Conservation (phyloP, 2,888 invertebrate genomes). For the Brenthis daphne region DNA sequence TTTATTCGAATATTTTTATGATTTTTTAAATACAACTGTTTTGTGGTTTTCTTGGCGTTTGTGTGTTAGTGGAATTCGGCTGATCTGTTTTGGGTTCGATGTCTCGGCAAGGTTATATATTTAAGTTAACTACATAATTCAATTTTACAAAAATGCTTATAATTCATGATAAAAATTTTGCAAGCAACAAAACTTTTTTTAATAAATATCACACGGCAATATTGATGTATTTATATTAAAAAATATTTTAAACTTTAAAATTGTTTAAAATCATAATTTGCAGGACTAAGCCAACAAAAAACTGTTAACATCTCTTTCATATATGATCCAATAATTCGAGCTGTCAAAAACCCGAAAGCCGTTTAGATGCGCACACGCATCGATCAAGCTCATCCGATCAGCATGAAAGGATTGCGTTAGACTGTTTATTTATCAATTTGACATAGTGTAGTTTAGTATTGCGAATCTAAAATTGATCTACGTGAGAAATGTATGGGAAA, state of each 20-base stretch:
- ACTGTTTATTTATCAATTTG: constrained; percentile 74
- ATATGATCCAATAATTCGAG: constrained; percentile 17
- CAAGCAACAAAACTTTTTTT: too few relatives aligned
- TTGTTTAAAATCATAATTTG: neutral
- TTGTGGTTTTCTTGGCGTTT: neutral
- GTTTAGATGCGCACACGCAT: constrained; percentile 56
- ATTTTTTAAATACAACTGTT: neutral
- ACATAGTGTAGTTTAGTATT: constrained; percentile 59
- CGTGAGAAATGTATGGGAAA: constrained; percentile 69
- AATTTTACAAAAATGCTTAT: too few relatives aligned
- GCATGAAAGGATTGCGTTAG: constrained; percentile 61
- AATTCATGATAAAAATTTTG: too few relatives aligned
- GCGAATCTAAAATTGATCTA: constrained; percentile 69
- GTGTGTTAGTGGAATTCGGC: neutral
- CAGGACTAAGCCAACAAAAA: neutral
- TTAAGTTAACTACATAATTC: too few relatives aligned
- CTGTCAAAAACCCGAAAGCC: constrained; percentile 46
- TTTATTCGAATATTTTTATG: constrained; percentile 16
- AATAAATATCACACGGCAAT: too few relatives aligned
- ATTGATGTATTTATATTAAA: too few relatives aligned
- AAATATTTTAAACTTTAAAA: neutral
- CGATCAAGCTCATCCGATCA: constrained; percentile 63
- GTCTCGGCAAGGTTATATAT: too few relatives aligned
- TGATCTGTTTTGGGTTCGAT: too few relatives aligned
- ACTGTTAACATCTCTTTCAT: constrained; percentile 7